Percentiles rank a stretch among this genome's conserved stretches.
These are phyloP conservation scores for Rambutsinella grinnellia DNA, from an alignment of 2,888 invertebrate genomes.

Conservation along the genomic window DNA sequence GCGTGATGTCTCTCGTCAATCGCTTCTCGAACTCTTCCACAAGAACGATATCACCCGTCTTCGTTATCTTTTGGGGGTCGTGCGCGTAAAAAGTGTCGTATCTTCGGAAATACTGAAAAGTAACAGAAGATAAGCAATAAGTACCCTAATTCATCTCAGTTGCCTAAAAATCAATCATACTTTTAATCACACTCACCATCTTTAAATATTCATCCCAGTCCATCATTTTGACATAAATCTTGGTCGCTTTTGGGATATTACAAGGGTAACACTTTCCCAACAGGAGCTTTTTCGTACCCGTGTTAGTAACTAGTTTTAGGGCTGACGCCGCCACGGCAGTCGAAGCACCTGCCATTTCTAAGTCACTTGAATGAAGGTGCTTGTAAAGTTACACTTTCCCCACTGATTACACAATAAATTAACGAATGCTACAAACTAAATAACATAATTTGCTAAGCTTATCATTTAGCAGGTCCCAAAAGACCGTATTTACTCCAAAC, in stretches of 20 bases:
- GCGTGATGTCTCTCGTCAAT: constrained; percentile 82
- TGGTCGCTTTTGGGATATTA: constrained; percentile 82
- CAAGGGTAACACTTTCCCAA: constrained; percentile 86
- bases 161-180: neutral
- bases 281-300: constrained; percentile 68
- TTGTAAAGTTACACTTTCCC: no score
- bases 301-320: constrained; percentile 30
- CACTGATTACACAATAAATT: neutral
- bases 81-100: constrained; percentile 81
- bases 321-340: constrained; percentile 1
- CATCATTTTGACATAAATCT: constrained; percentile 81
- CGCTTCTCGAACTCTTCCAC: constrained; percentile 81
- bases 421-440: neutral
- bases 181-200: no score
- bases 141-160: neutral
- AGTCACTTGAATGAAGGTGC: no score
- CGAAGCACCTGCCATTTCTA: constrained; percentile 12
- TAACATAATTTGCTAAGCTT: neutral
- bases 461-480: neutral
- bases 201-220: constrained; percentile 81
- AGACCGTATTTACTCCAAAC: no score
- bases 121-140: constrained; percentile 66
- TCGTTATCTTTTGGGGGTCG: constrained; percentile 83
- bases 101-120: constrained; percentile 84
- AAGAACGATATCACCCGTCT: constrained; percentile 86